Base-by-base conservation (phyloP, 2,888 invertebrate genomes). In the Phyllotreta striolata region DNA sequence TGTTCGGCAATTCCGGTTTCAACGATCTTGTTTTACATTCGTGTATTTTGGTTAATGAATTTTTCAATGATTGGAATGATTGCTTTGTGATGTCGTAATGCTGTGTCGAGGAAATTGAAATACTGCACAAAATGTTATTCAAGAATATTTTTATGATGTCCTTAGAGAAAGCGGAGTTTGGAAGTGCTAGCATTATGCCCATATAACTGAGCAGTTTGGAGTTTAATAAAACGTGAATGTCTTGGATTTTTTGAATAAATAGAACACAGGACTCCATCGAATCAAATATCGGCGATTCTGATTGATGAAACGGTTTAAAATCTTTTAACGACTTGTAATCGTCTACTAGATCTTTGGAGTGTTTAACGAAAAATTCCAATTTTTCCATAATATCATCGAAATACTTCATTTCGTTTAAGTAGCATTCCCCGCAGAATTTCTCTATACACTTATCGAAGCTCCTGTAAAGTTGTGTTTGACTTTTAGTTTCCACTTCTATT, bases 161-260 rank as follows among this genome's bases (percentile, higher is more conserved):
- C 10, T 12, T 40, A 6, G 43, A 41, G 1, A 62, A 4, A 8
- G 47, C 49, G 3, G 44, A 38, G 10, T 61, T 46, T 13, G 52
- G 54, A n/a, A 62, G 55, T 49, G 61, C 58, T 9, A 72, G 66
- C 41, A 55, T 37, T 41, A 72, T 35, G 7, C 73, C 72, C 1
- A 74, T 35, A 49, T 75, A 74, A 58, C 71, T 69, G 6, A 75
- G 52, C 47, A 70, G 64, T 62, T 75, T 75, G 6, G 75, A 75
- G 6, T 66, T 47, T 7, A 73, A 38, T 38, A 72, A 69, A n/a
- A 66, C 63, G 41, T 68, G 67, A 9, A 75, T 24, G 58, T 74
- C 72, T 39, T 70, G 63, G 7, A 69, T 37, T 64, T 56, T 66
- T 44, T 55, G 41, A 9, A 58, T 13, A 40, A 56, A 43, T 12